Evolutionary conservation across 1,140 invertebrate genomes (phyloP), one percentile per base, ranked within the genome.

Genomic region (Tetraneura akinire): DNA sequence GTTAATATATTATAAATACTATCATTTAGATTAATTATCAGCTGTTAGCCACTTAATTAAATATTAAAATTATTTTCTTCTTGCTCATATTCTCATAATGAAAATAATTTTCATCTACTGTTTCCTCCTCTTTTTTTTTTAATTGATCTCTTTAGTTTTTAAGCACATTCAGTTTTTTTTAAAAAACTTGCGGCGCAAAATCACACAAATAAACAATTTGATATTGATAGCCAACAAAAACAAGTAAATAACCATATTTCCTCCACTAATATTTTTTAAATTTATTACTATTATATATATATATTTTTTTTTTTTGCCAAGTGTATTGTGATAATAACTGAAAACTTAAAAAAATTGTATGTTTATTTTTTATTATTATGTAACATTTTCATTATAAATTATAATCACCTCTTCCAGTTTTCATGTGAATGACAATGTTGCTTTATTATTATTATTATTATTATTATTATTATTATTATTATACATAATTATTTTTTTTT

Each of bases 321-420:
- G 73, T 78, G 51, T 78, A 78, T 76, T 78, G 73, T 78, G 73
- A 78, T 78, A 73, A 73, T 73, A 78, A 78, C 55, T 76, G n/a
- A 76, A 76, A 55, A 53, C 51, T 18, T 29, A 49, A 70, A 8
- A 18, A 49, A 26, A 49, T 49, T 70, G 37, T 66, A 68, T 45
- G 37, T 47, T 70, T 32, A 26, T 49, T 70, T 70, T 13, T 47
- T 37, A 70, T 70, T 49, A 70, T 70, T 70, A 45, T 68, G 62
- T 64, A 64, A 64, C 37, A 70, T 49, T 70, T 49, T 70, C 49
- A 49, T 26, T 70, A 47, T 47, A 26, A 18, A 57, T 78, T 11
- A 78, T 60, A 21, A 78, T 60, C 37, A 78, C 73, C 73, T 78
- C 55, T 78, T 78, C 73, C 73, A 78, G 13, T 78, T 78, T 78